Conservation (phyloP, 2,888 invertebrate species). For the Andrena chrysosceles region DNA sequence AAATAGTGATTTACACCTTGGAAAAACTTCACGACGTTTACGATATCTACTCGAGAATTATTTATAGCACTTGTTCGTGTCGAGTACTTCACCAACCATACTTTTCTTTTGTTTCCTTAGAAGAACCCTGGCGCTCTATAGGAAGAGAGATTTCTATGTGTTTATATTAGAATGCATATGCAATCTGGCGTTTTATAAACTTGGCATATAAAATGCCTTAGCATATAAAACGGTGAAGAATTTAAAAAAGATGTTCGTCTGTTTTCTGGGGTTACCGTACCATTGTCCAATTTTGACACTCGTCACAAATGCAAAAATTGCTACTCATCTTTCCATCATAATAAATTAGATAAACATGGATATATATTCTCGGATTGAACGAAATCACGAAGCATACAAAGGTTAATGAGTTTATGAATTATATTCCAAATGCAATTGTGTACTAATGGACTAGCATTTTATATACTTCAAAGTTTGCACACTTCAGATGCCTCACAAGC, state of each 20-base stretch:
- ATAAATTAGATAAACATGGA: no score
- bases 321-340: no score
- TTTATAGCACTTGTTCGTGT: conserved; percentile 74
- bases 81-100: conserved; percentile 23
- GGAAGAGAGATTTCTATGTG: background rate
- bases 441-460: no score
- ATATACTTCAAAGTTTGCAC: no score
- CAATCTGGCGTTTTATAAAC: background rate
- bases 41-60: conserved; percentile 79
- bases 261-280: background rate
- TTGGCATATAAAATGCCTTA: background rate
- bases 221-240: background rate
- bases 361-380: no score
- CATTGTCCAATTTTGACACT: background rate
- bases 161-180: background rate
- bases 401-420: no score
- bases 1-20: conserved; percentile 77
- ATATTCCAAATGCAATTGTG: no score
- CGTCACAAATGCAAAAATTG: no score
- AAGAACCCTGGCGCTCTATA: background rate
- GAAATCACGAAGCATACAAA: no score
- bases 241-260: background rate
- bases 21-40: conserved; percentile 79
- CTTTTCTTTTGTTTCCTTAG: conserved; percentile 28
- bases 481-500: no score